Conservation (phyloP, 2,888 invertebrate species). For the Tipula confusa region DNA sequence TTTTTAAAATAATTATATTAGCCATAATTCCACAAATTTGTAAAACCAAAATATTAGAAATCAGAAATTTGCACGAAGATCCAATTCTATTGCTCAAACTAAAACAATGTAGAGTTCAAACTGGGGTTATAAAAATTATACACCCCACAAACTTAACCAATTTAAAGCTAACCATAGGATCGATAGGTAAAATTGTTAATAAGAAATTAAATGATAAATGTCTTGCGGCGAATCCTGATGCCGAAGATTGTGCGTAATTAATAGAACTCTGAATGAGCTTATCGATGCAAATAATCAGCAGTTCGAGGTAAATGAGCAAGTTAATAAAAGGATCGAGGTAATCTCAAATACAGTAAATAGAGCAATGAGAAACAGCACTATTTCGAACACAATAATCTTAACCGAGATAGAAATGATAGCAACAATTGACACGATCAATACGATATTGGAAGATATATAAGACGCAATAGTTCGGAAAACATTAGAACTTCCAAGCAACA, state of each 20-base stretch:
- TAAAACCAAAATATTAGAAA: conserved; percentile 6
- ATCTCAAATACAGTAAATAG: no score
- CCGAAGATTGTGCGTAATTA: no score
- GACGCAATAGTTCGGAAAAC: no score
- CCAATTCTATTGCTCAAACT: background rate
- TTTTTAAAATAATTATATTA: no score
- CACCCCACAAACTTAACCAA: background rate
- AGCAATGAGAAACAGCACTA: background rate
- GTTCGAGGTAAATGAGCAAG: no score
- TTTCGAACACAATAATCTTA: background rate
- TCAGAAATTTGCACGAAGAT: background rate
- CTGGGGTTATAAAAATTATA: background rate
- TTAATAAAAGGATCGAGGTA: no score
- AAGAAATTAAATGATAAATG: background rate
- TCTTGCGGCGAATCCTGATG: no score
- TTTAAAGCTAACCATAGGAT: background rate
- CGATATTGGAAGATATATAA: no score
- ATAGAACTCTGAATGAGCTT: no score
- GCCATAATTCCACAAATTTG: no score
- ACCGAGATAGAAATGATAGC: background rate
- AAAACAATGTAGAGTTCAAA: conserved; percentile 5
- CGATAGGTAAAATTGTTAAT: background rate
- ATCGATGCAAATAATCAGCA: no score
- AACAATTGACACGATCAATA: background rate
- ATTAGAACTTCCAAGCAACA: background rate